Percentiles rank a stretch among this genome's conserved stretches.
Evolutionary conservation across 2,113 vertebrate species (phyloP).

Genomic region (Candoia aspera): DNA sequence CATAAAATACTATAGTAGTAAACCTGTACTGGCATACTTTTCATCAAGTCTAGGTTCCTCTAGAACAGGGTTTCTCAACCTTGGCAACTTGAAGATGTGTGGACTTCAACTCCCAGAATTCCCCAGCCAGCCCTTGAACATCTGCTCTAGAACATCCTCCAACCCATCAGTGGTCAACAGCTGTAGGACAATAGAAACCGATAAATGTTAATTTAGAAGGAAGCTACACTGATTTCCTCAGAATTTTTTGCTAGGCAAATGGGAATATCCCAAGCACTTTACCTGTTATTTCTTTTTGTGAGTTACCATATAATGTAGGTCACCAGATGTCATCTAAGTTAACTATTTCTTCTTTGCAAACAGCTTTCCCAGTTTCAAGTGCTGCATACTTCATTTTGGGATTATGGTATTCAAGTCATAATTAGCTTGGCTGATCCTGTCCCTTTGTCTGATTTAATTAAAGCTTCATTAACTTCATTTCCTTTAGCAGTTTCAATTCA

Average conservation of each 20-base stretch:
- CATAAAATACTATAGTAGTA: not conserved
- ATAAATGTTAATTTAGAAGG: not conserved
- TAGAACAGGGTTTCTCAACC: not conserved
- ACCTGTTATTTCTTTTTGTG: not conserved
- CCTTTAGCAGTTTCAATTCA: not conserved
- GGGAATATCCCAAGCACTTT: not conserved
- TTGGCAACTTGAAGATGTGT: too few species aligned
- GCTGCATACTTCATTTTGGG: not conserved
- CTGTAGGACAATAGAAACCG: not conserved
- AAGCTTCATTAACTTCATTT: slow-evolving; percentile 7
- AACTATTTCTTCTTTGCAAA: not conserved
- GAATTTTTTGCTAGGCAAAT: not conserved
- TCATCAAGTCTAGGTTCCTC: not conserved
- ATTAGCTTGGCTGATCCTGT: not conserved
- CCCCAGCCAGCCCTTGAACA: too few species aligned
- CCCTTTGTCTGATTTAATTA: not conserved
- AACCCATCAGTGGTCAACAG: not conserved
- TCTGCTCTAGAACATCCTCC: not conserved
- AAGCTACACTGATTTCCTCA: not conserved
- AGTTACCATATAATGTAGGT: not conserved
- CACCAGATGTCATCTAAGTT: not conserved
- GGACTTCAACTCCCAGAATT: too few species aligned
- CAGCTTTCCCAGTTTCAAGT: not conserved
- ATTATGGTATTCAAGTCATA: not conserved
- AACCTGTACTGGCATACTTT: not conserved